phyloP scores from a whole-genome alignment of 2,797 vertebrate species.

The Chromobotia macracanthus region DNA sequence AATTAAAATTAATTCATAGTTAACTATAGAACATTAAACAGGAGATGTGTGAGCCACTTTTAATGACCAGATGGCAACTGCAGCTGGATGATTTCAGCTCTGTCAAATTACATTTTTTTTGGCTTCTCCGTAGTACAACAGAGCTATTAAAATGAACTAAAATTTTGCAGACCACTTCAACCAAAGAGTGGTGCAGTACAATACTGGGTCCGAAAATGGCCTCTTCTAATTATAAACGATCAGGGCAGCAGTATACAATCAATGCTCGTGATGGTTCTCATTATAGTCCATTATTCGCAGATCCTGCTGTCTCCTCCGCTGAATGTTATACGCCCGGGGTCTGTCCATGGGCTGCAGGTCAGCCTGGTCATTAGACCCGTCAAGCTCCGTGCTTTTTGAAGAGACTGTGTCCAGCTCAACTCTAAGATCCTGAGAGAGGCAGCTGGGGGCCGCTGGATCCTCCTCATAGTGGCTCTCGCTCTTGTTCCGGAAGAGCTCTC shows the following conservation, averaged over 20 bases:
- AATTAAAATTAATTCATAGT: conserved; percentile 14
- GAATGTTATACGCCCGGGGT: no score
- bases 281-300: conserved; percentile 96
- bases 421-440: conserved; percentile 79
- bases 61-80: conserved; percentile 12
- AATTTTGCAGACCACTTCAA: conserved; percentile 54
- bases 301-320: conserved; percentile 74
- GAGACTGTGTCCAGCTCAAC: conserved; percentile 70
- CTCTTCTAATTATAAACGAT: conserved; percentile 23
- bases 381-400: conserved; percentile 11
- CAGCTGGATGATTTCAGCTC: conserved; percentile 29
- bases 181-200: conserved; percentile 62
- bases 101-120: conserved; percentile 31
- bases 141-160: conserved; percentile 52
- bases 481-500: conserved; percentile 88
- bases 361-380: conserved; percentile 10
- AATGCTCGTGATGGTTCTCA: conserved; percentile 65
- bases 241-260: conserved; percentile 29
- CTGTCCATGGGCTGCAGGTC: conserved; percentile 48
- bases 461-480: conserved; percentile 85
- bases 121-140: conserved; percentile 45
- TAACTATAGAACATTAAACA: not conserved
- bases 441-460: conserved; percentile 65
- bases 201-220: conserved; percentile 46
- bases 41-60: conserved; percentile 47